phyloP scores from a whole-genome alignment of 2,113 vertebrate genomes.

The Pavo muticus region DNA sequence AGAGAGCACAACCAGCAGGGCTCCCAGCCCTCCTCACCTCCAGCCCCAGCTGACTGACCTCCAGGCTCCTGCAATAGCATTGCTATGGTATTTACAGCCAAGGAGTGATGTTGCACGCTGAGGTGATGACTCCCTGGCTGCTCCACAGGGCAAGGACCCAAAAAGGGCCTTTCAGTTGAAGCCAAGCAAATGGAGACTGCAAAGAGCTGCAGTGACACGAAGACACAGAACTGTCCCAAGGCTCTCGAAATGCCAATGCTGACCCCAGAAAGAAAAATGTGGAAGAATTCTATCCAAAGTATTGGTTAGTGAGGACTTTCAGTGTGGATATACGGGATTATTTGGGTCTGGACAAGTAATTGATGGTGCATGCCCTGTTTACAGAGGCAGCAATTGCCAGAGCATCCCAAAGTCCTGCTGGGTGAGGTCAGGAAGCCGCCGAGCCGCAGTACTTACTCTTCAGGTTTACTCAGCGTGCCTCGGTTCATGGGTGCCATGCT shows the following conservation, averaged over 20 bases:
- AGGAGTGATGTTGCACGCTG: not conserved
- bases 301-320: rapidly evolving
- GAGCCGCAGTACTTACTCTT: constrained; percentile 75
- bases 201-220: not conserved
- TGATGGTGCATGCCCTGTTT: not conserved
- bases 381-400: not conserved
- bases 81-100: not conserved
- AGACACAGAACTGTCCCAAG: not conserved
- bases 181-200: not conserved
- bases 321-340: not conserved
- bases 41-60: not conserved
- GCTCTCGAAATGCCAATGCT: not conserved
- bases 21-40: not conserved
- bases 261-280: rapidly evolving
- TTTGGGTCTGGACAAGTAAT: not conserved
- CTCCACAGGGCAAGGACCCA: not conserved
- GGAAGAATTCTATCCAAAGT: not conserved
- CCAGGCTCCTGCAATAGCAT: not conserved
- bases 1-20: not conserved
- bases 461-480: constrained; percentile 58
- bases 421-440: not conserved
- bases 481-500: constrained; percentile 70
- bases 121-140: not conserved
- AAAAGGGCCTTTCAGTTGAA: not conserved
- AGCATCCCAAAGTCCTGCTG: not conserved